phyloP scores from a whole-genome alignment of 2,797 vertebrate species.

The Esox lucius region DNA sequence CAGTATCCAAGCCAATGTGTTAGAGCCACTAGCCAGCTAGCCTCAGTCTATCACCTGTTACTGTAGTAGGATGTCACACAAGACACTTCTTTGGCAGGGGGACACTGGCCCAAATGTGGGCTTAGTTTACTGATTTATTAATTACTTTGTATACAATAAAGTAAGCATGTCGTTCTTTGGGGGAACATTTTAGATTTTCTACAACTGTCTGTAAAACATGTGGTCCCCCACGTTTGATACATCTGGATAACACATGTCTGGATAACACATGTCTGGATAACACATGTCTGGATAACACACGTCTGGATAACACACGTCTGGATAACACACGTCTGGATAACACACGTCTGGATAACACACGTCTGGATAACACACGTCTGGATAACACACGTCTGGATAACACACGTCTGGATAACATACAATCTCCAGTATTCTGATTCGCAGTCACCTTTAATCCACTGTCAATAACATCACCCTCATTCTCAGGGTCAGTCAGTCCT shows the following conservation, averaged over 20 bases:
- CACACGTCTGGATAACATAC: no score
- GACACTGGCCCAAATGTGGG: not conserved
- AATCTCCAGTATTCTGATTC: not conserved
- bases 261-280: no score
- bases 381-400: no score
- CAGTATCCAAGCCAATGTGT: not conserved
- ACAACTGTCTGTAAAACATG: not conserved
- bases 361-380: no score
- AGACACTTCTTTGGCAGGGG: no score
- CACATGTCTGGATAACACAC: no score
- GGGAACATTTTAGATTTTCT: not conserved
- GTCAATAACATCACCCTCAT: not conserved
- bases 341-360: no score
- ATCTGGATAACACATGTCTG: no score
- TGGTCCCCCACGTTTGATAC: no score
- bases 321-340: no score
- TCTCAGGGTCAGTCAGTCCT: not conserved
- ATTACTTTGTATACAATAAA: not conserved
- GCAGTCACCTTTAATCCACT: not conserved
- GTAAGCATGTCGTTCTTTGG: not conserved
- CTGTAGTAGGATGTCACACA: no score
- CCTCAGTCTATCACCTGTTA: not conserved
- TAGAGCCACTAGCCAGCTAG: not conserved
- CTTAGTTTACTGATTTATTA: not conserved
- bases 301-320: no score